A percentile compares a stretch with the other conserved stretches of the same genome.
phyloP scores from a whole-genome alignment of 2,113 vertebrate species.

The Alethe diademata region DNA sequence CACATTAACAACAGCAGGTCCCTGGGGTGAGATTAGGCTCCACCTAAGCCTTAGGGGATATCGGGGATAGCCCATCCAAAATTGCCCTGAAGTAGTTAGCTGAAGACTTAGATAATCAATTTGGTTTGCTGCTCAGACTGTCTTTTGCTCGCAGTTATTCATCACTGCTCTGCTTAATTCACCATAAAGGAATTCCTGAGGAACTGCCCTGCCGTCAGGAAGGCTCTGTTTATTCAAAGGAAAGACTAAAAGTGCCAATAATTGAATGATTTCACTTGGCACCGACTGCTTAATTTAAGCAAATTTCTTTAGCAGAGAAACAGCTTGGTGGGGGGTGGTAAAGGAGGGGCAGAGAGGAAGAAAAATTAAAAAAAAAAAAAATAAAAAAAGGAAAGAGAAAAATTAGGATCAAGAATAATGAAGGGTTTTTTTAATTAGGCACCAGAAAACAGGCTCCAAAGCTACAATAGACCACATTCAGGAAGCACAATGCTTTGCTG shows the following conservation, averaged over 20 bases:
- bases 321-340: neutral
- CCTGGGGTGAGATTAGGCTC: neutral
- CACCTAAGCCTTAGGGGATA: neutral
- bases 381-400: neutral
- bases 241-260: conserved; percentile 12
- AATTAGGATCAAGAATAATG: neutral
- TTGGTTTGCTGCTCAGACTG: neutral
- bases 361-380: neutral
- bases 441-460: neutral
- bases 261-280: neutral
- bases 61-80: neutral
- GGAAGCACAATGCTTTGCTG: neutral
- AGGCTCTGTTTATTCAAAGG: conserved; percentile 37
- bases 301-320: neutral
- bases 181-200: conserved; percentile 78
- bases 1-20: neutral
- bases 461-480: neutral
- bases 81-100: neutral
- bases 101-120: conserved; percentile 11
- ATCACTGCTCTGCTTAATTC: conserved; percentile 69
- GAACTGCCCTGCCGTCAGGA: conserved; percentile 50
- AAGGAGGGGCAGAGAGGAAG: neutral
- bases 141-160: conserved; percentile 57
- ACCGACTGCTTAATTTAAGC: neutral
- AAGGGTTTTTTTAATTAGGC: neutral